phyloP scores from a whole-genome alignment of 37 sponge, comb jelly and placozoan species.

The Lycopodina hypogea region DNA sequence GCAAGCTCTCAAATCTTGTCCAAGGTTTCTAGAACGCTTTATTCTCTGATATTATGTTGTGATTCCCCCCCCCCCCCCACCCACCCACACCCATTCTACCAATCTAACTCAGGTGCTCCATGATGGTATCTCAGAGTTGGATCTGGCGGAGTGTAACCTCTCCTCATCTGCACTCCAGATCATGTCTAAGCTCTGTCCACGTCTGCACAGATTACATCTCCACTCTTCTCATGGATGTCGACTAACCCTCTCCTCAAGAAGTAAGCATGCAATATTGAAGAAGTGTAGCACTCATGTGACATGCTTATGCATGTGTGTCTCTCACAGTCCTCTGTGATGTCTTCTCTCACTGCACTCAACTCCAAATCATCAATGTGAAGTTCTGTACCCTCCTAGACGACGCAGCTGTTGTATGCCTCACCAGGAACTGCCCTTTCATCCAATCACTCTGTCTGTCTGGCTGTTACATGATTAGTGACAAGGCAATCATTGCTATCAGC shows the following conservation, averaged over 20 bases:
- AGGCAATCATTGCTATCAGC: constrained; percentile 14
- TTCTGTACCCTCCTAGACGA: constrained; percentile 48
- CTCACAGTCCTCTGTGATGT: constrained; percentile 20
- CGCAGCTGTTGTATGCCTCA: constrained; percentile 26
- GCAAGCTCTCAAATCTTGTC: neutral
- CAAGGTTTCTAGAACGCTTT: too few relatives aligned
- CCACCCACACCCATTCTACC: too few relatives aligned
- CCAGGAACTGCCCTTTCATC: constrained; percentile 18
- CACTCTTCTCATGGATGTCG: constrained; percentile 22
- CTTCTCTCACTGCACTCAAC: constrained; percentile 33
- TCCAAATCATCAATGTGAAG: constrained; percentile 31
- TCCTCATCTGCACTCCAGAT: neutral
- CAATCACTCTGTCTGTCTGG: constrained; percentile 45
- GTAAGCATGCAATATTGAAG: neutral
- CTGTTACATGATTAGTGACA: constrained; percentile 47
- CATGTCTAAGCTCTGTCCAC: constrained; percentile 26
- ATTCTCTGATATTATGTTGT: too few relatives aligned
- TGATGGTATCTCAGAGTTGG: constrained; percentile 38
- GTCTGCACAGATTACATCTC: constrained; percentile 35
- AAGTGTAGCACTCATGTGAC: neutral
- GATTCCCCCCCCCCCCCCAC: too few relatives aligned
- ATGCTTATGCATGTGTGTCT: neutral
- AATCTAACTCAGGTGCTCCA: constrained; percentile 47
- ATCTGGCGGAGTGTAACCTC: constrained; percentile 45
- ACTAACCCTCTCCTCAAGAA: constrained; percentile 11